phyloP scores from a whole-genome alignment of 2,888 invertebrate species.

The Agonum fuliginosum region DNA sequence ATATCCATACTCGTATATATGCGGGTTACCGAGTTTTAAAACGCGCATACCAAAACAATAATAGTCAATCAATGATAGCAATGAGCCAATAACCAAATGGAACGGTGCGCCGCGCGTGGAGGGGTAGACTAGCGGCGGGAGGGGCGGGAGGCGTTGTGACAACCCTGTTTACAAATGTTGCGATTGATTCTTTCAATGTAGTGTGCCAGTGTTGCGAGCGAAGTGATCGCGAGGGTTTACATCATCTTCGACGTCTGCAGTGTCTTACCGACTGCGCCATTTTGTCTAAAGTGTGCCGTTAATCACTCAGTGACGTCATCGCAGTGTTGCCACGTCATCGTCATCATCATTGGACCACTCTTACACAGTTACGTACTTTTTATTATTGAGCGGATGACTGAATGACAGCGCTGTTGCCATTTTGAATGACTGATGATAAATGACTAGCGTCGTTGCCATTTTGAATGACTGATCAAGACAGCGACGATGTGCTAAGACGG shows the following conservation, averaged over 20 bases:
- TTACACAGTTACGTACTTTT: neutral
- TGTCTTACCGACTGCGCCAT: neutral
- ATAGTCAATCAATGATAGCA: conserved; percentile 74
- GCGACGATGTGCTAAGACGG: conserved; percentile 17
- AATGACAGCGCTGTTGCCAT: neutral
- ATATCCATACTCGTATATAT: conserved; percentile 62
- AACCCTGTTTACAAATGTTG: conserved; percentile 74
- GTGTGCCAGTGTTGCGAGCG: conserved; percentile 70
- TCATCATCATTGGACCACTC: neutral
- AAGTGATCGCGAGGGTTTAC: neutral
- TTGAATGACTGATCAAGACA: conserved; percentile 3
- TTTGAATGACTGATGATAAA: no score
- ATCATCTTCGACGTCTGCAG: conserved; percentile 19
- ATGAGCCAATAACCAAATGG: conserved; percentile 75
- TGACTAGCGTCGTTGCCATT: neutral
- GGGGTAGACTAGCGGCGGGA: conserved; percentile 69
- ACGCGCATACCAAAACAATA: conserved; percentile 75
- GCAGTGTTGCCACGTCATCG: neutral
- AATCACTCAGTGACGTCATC: neutral
- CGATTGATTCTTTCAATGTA: conserved; percentile 72
- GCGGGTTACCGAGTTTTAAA: conserved; percentile 73
- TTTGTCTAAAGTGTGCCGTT: neutral
- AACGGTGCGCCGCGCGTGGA: conserved; percentile 70
- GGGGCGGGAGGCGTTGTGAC: conserved; percentile 71
- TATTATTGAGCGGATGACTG: neutral